phyloP scores from a whole-genome alignment of 23 tunicate genomes.

The Halocynthia roretzi region DNA sequence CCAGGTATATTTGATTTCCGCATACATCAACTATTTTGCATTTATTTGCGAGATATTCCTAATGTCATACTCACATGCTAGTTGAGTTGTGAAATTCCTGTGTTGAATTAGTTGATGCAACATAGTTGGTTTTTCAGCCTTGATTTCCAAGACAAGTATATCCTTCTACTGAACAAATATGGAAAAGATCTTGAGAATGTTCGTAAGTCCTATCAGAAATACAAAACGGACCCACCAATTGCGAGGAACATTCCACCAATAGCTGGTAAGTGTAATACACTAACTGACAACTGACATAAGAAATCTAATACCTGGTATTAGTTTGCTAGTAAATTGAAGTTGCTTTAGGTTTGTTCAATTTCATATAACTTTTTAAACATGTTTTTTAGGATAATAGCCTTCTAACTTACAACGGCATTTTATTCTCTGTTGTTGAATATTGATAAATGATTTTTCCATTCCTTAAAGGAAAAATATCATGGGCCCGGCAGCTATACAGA shows the following conservation, averaged over 20 bases:
- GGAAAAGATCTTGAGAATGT: constrained; percentile 77
- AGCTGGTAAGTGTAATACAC: constrained; percentile 36
- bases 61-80: not conserved
- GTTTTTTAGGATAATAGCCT: not conserved
- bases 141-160: constrained; percentile 77
- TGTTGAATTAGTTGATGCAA: not conserved
- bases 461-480: constrained; percentile 71
- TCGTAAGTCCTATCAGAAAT: constrained; percentile 79
- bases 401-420: not conserved
- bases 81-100: not conserved
- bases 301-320: too few relatives aligned
- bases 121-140: constrained; percentile 28
- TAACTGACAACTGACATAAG: too few relatives aligned
- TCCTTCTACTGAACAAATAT: constrained; percentile 54
- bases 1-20: too few relatives aligned
- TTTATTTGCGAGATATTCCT: too few relatives aligned
- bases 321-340: too few relatives aligned
- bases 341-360: not conserved
- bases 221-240: constrained; percentile 89
- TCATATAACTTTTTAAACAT: not conserved
- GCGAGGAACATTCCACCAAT: constrained; percentile 96
- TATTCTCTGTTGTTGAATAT: not conserved
- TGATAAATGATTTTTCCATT: not conserved
- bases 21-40: too few relatives aligned
- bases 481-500: constrained; percentile 89